Conservation (phyloP, 2,113 vertebrate genomes). For the Heterochromis multidens region DNA sequence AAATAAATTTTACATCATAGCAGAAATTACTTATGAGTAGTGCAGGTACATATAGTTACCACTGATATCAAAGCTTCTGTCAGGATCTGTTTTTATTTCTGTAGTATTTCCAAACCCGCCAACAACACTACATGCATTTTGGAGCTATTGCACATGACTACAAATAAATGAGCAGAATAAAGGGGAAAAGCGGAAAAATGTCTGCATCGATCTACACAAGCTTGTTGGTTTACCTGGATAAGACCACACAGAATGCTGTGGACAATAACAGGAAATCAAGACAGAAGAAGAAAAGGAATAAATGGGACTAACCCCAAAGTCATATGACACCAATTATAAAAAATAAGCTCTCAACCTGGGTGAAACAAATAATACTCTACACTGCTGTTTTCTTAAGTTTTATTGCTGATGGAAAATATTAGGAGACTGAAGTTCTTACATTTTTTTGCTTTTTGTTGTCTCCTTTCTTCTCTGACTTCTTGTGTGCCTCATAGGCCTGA, state of each 20-base stretch:
- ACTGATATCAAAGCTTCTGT: neutral
- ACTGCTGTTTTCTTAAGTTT: no score
- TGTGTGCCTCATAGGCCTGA: conserved; percentile 79
- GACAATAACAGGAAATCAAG: neutral
- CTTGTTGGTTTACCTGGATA: neutral
- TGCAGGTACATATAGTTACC: neutral
- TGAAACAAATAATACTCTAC: neutral
- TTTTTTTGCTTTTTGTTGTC: conserved; percentile 68
- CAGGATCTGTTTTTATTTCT: neutral
- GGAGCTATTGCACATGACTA: neutral
- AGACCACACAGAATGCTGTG: neutral
- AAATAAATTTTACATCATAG: neutral
- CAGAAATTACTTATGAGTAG: neutral
- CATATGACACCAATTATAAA: neutral
- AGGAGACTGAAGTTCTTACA: conserved; percentile 22
- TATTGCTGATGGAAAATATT: neutral
- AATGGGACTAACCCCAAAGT: neutral
- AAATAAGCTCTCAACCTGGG: neutral
- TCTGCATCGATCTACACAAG: neutral
- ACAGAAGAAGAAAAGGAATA: neutral
- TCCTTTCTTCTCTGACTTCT: conserved; percentile 84
- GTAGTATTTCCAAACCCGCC: neutral
- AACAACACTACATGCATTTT: neutral
- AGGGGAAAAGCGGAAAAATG: neutral
- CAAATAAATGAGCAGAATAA: neutral